phyloP scores from a whole-genome alignment of 2,797 vertebrate species.

The Lutra lutra region DNA sequence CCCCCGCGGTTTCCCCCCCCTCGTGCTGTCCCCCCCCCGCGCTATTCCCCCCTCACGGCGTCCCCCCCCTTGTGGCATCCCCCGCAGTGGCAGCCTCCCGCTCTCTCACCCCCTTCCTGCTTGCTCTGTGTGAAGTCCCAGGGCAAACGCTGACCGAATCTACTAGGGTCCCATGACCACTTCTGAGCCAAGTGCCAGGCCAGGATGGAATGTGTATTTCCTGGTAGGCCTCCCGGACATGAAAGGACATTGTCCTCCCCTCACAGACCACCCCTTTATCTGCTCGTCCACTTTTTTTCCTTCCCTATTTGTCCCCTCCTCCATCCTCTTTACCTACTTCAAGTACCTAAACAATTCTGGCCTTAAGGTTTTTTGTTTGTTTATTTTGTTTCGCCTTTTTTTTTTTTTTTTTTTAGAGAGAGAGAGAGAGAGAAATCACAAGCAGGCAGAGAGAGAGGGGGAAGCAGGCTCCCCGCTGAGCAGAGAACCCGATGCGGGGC shows the following conservation, averaged over 20 bases:
- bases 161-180: accelerated
- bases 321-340: background rate
- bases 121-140: background rate
- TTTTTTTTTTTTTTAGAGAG: no score
- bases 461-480: no score
- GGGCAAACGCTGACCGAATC: accelerated
- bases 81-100: background rate
- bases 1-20: no score
- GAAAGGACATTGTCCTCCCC: accelerated
- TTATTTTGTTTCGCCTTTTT: no score
- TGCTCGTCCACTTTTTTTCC: background rate
- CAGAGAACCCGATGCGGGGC: no score
- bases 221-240: background rate
- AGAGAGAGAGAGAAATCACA: no score
- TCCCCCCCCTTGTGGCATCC: no score
- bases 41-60: accelerated
- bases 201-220: accelerated
- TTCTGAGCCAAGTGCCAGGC: accelerated
- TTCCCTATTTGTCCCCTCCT: background rate
- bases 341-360: background rate
- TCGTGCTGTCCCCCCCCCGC: accelerated
- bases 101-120: background rate
- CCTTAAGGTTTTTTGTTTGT: background rate
- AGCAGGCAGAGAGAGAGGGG: no score
- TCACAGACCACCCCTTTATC: background rate